A percentile compares a stretch with the other conserved stretches of the same genome.
Evolutionary conservation across 2,888 invertebrate species (phyloP).

Genomic region (Tetranychus piercei): DNA sequence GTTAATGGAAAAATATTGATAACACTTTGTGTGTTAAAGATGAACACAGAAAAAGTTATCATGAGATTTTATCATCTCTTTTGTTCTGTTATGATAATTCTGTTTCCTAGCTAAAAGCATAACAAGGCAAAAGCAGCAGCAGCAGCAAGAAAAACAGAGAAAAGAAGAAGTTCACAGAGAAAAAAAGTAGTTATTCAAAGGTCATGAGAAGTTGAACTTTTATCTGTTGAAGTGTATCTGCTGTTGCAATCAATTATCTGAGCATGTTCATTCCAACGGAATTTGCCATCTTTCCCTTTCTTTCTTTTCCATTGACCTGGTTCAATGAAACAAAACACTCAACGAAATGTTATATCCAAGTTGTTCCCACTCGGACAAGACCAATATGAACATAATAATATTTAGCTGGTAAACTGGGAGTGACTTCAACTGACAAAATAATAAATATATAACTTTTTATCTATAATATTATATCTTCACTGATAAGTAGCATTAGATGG

Average conservation of each 20-base stretch:
- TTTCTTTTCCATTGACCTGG: neutral
- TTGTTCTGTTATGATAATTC: too few relatives aligned
- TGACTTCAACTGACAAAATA: neutral
- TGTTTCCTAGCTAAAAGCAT: too few relatives aligned
- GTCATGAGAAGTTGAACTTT: neutral
- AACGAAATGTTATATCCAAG: too few relatives aligned
- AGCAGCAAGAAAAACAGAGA: neutral
- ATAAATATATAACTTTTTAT: neutral
- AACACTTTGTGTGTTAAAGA: too few relatives aligned
- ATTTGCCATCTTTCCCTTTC: neutral
- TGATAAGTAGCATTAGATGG: neutral
- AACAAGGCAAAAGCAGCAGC: neutral
- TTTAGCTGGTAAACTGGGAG: neutral
- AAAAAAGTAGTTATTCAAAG: neutral
- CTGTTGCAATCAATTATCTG: neutral
- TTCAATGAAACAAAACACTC: neutral
- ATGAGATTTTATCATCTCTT: too few relatives aligned
- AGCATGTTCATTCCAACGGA: neutral
- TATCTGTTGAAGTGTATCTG: neutral
- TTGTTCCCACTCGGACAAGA: neutral
- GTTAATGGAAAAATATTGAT: too few relatives aligned
- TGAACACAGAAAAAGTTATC: too few relatives aligned
- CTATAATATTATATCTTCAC: neutral
- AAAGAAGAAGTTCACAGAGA: neutral
- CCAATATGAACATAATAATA: neutral